Evolutionary conservation across 1,140 invertebrate genomes (phyloP).

Genomic region (Vollenhovia emeryi): DNA sequence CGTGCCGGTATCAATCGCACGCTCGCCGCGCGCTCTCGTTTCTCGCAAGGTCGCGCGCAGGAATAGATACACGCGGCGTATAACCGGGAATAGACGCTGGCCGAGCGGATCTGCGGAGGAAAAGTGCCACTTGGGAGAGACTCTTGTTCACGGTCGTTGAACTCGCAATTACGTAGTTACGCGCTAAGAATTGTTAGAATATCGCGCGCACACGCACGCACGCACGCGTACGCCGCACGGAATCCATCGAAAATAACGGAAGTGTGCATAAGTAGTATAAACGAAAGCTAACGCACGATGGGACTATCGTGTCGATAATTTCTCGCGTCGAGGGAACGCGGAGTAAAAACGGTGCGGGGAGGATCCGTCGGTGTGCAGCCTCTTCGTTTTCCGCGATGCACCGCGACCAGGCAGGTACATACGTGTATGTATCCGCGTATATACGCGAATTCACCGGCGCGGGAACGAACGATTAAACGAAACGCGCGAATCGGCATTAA

Average conservation of each 20-base stretch:
- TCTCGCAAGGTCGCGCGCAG: conserved; percentile 46
- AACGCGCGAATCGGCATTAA: conserved; percentile 4
- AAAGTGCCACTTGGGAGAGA: conserved; percentile 43
- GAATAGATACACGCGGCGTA: conserved; percentile 41
- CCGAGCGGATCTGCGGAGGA: not conserved
- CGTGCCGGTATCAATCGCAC: conserved; percentile 35
- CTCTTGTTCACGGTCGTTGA: conserved; percentile 43
- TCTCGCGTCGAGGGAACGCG: not conserved
- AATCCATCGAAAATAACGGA: conserved; percentile 31
- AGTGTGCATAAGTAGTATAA: not conserved
- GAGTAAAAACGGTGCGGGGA: not conserved
- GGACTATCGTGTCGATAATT: conserved; percentile 38
- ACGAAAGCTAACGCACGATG: conserved; percentile 6
- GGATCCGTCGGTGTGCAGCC: not conserved
- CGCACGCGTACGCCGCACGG: too few species aligned
- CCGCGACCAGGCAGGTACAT: not conserved
- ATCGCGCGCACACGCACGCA: not conserved
- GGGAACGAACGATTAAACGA: conserved; percentile 15
- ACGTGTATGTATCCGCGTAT: too few species aligned
- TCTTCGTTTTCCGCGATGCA: not conserved
- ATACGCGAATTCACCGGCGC: conserved; percentile 11
- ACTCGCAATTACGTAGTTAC: conserved; percentile 42
- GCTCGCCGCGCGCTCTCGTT: conserved; percentile 34
- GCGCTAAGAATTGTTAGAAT: conserved; percentile 28
- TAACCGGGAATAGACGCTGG: conserved; percentile 9